phyloP scores from a whole-genome alignment of 2,113 vertebrate genomes.

The Aleadryas rufinucha region DNA sequence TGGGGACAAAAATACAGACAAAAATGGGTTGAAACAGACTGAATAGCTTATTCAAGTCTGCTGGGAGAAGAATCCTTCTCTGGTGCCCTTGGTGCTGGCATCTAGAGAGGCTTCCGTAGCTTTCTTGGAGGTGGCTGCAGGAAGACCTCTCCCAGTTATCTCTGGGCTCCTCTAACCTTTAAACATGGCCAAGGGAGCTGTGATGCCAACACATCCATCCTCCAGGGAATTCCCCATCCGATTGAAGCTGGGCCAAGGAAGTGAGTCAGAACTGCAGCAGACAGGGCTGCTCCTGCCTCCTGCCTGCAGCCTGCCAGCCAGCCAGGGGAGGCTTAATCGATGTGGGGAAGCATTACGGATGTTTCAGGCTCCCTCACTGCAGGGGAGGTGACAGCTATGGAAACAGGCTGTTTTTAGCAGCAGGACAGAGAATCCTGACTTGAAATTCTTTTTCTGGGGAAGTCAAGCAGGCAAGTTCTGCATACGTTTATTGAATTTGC shows the following conservation, averaged over 20 bases:
- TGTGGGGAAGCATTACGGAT: not conserved
- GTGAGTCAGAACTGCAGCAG: slow-evolving; percentile 32
- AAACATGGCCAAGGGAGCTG: not conserved
- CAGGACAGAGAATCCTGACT: not conserved
- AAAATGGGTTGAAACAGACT: not conserved
- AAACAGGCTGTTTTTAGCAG: not conserved
- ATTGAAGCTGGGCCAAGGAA: not conserved
- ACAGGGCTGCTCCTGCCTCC: not conserved
- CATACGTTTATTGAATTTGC: not conserved
- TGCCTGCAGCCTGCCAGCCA: not conserved
- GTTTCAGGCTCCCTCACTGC: not conserved
- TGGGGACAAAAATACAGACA: not conserved
- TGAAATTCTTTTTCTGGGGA: not conserved
- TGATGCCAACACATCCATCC: not conserved
- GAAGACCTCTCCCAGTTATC: not conserved
- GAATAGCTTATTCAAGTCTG: not conserved
- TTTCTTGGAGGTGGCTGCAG: not conserved
- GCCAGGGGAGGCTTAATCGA: not conserved
- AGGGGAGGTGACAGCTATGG: not conserved
- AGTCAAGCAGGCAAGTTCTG: not conserved
- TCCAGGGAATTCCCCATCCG: slow-evolving; percentile 11
- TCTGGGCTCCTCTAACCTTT: not conserved
- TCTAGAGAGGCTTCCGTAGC: not conserved
- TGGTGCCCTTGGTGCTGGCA: not conserved
- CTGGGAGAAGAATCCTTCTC: not conserved